These are phyloP conservation scores for Hoplodrina ambigua DNA, from an alignment of 2,888 invertebrate species.

Conservation along the genomic window DNA sequence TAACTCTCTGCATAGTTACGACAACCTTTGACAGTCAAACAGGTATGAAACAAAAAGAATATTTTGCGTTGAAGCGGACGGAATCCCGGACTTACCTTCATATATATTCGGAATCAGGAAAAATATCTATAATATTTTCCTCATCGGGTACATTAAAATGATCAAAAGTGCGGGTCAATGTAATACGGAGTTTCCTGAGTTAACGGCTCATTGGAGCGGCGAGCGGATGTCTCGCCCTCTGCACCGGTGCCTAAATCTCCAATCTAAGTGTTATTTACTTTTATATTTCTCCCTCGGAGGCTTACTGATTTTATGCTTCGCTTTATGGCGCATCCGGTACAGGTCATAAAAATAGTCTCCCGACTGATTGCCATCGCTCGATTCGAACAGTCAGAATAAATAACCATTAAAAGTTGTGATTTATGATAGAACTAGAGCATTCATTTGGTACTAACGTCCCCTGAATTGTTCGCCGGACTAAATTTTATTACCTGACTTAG, in stretches of 20 bases:
- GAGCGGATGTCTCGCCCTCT: slow-evolving; percentile 69
- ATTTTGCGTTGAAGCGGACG: slow-evolving; percentile 13
- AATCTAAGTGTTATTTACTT: slow-evolving; percentile 88
- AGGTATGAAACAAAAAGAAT: slow-evolving; percentile 22
- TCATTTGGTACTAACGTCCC: slow-evolving; percentile 66
- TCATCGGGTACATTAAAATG: slow-evolving; percentile 65
- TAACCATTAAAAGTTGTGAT: slow-evolving; percentile 84
- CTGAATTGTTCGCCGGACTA: slow-evolving; percentile 63
- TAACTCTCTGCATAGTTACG: background rate
- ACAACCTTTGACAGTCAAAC: slow-evolving; percentile 13
- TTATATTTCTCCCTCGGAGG: slow-evolving; percentile 84
- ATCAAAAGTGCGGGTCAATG: slow-evolving; percentile 74
- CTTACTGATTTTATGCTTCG: slow-evolving; percentile 87
- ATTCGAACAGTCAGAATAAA: slow-evolving; percentile 81
- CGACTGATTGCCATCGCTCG: slow-evolving; percentile 85
- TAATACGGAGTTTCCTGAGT: slow-evolving; percentile 69
- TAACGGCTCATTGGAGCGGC: slow-evolving; percentile 74
- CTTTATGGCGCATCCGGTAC: slow-evolving; percentile 87
- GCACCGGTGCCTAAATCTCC: slow-evolving; percentile 79
- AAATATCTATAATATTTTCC: slow-evolving; percentile 63
- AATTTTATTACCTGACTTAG: slow-evolving; percentile 61
- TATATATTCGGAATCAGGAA: slow-evolving; percentile 51
- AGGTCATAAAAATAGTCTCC: slow-evolving; percentile 87
- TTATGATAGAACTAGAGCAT: slow-evolving; percentile 75
- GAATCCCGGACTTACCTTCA: slow-evolving; percentile 30